Evolutionary conservation across 30 jellyfish, hydroid and myxozoan species (phyloP), one percentile per base, ranked within the genome.

Genomic region (Pseudorhiza aurosa): DNA sequence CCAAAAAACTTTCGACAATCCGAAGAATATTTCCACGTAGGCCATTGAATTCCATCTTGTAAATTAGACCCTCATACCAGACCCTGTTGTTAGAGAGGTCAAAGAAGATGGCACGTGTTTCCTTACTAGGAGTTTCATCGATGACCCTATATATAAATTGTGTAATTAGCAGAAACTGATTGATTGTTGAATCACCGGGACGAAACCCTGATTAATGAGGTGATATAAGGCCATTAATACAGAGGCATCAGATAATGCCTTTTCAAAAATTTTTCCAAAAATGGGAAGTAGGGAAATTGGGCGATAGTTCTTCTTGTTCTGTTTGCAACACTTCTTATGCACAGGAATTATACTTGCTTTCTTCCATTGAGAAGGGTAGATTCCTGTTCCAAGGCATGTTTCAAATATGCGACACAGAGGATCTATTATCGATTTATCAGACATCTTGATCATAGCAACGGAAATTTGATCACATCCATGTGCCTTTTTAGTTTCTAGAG

Each of bases 261-360:
- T 73, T 73, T 73, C 85, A 73, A 73, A 73, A 49, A 39, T 31
- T 55, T n/a, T 73, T 49, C 87, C 87, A 53, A 73, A 73, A 49
- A 73, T 50, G 8, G 67, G 68, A 40, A 67, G 65, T 17, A 67
- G 26, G 65, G 81, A 67, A 46, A 71, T 71, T 14, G 79, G 88
- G 68, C 81, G 88, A 60, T 76, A 76, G 55, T 76, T 58, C 30
- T 62, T 43, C 55, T 76, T 76, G 71, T 37, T 76, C 55, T 76
- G 81, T 42, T 62, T 76, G 71, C 88, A 36, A 39, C 58, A 80
- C 75, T 76, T 76, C 39, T 76, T 76, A 76, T 76, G 88, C 79
- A 76, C 72, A 76, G 60, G 88, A 36, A 58, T 44, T 9, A 31
- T 76, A 40, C 58, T 76, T 37, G 88, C 70, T 58, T 58, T 57